phyloP scores from a whole-genome alignment of 2,888 invertebrate species.

The Smittia aterrima region DNA sequence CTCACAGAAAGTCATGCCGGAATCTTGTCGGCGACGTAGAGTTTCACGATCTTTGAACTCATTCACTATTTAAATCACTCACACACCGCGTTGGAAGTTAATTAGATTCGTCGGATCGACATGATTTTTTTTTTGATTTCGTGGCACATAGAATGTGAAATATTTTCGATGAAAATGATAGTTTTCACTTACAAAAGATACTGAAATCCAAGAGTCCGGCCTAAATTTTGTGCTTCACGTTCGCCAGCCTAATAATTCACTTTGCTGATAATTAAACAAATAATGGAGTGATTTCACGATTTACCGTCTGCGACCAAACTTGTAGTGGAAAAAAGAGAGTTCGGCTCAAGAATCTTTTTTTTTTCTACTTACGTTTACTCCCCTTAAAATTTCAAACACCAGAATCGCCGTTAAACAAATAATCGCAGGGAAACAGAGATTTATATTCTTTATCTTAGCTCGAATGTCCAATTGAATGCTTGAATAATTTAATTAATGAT shows the following conservation, averaged over 20 bases:
- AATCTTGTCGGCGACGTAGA: neutral
- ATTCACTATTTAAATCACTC: neutral
- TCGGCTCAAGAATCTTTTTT: too few species aligned
- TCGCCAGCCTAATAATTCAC: neutral
- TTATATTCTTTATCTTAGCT: too few species aligned
- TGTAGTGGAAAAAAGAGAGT: too few species aligned
- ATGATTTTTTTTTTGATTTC: slow-evolving; percentile 32
- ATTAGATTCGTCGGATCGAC: neutral
- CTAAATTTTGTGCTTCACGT: slow-evolving; percentile 24
- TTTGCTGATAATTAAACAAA: neutral
- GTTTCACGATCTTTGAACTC: slow-evolving; percentile 7
- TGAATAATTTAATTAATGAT: too few species aligned
- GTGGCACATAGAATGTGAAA: slow-evolving; percentile 20
- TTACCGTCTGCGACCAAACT: too few species aligned
- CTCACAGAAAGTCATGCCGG: neutral
- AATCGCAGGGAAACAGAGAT: too few species aligned
- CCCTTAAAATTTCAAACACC: too few species aligned
- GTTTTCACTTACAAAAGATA: slow-evolving; percentile 38
- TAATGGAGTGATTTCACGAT: too few species aligned
- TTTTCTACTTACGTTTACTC: too few species aligned
- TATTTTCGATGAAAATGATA: neutral
- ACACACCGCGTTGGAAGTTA: neutral
- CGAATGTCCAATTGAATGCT: too few species aligned
- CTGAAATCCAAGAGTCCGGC: slow-evolving; percentile 41
- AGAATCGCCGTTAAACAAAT: too few species aligned